phyloP scores from a whole-genome alignment of 2,113 vertebrate genomes.

The Cryptoleucopteryx plumbea region DNA sequence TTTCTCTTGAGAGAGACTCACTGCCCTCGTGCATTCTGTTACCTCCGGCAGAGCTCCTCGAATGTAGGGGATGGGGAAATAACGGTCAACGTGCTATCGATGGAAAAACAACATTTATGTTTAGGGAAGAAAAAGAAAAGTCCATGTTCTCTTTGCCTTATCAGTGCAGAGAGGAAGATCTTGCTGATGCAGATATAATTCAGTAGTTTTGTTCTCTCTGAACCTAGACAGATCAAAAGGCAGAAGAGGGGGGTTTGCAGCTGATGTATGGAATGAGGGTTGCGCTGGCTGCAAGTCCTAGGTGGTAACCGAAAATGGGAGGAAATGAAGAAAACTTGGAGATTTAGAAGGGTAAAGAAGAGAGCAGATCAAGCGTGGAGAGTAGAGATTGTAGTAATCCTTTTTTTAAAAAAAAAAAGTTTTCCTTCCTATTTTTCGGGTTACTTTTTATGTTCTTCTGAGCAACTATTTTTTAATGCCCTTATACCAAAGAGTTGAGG shows the following conservation, averaged over 20 bases:
- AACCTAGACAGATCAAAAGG: not conserved
- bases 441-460: not conserved
- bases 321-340: not conserved
- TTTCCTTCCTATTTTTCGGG: not conserved
- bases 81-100: rapidly evolving
- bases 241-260: not conserved
- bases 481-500: not conserved
- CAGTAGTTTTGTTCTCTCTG: not conserved
- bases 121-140: not conserved
- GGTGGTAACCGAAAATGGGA: not conserved
- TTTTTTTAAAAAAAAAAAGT: not conserved
- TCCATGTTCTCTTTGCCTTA: not conserved
- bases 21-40: not conserved
- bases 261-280: not conserved
- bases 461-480: not conserved
- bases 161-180: not conserved
- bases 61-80: not conserved
- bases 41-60: not conserved
- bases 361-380: not conserved
- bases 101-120: not conserved
- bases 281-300: not conserved
- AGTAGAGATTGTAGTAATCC: not conserved
- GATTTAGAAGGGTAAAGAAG: not conserved
- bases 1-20: not conserved
- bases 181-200: not conserved